Conservation (phyloP, 2,888 invertebrate genomes). For the Caenorhabditis sp. region DNA sequence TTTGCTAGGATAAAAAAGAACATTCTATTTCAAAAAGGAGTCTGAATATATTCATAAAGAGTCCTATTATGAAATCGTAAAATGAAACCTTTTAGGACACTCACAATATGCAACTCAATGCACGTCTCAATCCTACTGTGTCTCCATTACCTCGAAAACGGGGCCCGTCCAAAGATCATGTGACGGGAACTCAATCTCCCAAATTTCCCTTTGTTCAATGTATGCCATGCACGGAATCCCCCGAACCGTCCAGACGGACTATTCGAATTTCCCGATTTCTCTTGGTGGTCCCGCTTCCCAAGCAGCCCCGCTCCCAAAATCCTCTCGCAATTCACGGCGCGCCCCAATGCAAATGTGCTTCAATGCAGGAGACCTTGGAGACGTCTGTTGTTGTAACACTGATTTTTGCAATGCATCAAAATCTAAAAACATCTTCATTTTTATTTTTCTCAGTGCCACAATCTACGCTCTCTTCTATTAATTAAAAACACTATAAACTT, state of each 20-base stretch:
- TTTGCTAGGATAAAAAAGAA: too few species aligned
- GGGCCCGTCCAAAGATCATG: slow-evolving; percentile 66
- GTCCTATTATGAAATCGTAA: too few species aligned
- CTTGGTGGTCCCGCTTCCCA: slow-evolving; percentile 41
- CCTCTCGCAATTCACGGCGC: slow-evolving; percentile 27
- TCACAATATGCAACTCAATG: slow-evolving; percentile 60
- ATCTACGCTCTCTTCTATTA: too few species aligned
- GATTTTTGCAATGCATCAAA: slow-evolving; percentile 67
- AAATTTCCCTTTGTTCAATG: slow-evolving; percentile 67
- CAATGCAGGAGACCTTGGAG: slow-evolving; percentile 68
- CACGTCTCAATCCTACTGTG: slow-evolving; percentile 67
- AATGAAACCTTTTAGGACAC: slow-evolving; percentile 37
- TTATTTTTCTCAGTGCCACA: not conserved
- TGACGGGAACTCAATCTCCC: slow-evolving; percentile 68
- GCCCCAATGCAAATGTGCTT: slow-evolving; percentile 66
- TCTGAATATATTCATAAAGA: too few species aligned
- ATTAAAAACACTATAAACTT: too few species aligned
- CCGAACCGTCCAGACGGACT: slow-evolving; percentile 45
- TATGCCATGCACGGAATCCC: slow-evolving; percentile 62
- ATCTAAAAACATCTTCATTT: slow-evolving; percentile 10
- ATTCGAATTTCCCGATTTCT: slow-evolving; percentile 45
- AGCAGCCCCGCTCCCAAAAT: slow-evolving; percentile 27
- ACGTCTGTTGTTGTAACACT: slow-evolving; percentile 70
- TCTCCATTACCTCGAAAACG: slow-evolving; percentile 61
- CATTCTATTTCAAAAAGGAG: not conserved